A percentile compares a stretch with the other conserved stretches of the same genome.
phyloP scores from a whole-genome alignment of 2,113 vertebrate genomes.

The Anseranas semipalmata region DNA sequence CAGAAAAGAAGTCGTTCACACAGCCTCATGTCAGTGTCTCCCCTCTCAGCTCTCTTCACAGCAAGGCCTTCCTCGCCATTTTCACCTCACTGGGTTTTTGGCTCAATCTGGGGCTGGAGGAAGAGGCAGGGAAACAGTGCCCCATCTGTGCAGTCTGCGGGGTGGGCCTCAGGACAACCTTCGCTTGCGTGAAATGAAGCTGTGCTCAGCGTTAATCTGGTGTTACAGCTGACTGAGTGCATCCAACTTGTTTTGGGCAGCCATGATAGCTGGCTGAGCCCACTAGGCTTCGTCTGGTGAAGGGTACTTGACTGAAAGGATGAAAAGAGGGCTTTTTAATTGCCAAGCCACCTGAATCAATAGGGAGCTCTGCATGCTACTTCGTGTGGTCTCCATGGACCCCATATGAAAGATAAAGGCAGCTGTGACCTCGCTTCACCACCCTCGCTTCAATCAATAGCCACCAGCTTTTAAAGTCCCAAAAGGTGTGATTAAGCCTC shows the following conservation, averaged over 20 bases:
- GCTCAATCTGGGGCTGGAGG: neutral
- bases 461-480: constrained; percentile 51
- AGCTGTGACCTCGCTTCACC: constrained; percentile 54
- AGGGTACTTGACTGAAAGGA: constrained; percentile 24
- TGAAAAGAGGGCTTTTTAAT: constrained; percentile 43
- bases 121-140: neutral
- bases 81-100: neutral
- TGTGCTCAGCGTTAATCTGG: neutral
- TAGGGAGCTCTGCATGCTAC: constrained; percentile 5
- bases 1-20: neutral
- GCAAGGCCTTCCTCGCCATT: neutral
- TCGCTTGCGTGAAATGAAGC: neutral
- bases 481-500: constrained; percentile 67
- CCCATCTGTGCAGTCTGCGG: neutral
- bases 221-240: constrained; percentile 7
- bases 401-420: constrained; percentile 40
- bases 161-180: neutral
- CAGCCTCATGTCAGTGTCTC: neutral
- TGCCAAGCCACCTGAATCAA: constrained; percentile 50
- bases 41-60: neutral
- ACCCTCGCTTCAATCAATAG: constrained; percentile 60
- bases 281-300: constrained; percentile 28
- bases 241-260: neutral
- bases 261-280: neutral
- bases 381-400: constrained; percentile 56